These are phyloP conservation scores for Spisula solida DNA, from an alignment of 2,888 invertebrate species.

Conservation along the genomic window DNA sequence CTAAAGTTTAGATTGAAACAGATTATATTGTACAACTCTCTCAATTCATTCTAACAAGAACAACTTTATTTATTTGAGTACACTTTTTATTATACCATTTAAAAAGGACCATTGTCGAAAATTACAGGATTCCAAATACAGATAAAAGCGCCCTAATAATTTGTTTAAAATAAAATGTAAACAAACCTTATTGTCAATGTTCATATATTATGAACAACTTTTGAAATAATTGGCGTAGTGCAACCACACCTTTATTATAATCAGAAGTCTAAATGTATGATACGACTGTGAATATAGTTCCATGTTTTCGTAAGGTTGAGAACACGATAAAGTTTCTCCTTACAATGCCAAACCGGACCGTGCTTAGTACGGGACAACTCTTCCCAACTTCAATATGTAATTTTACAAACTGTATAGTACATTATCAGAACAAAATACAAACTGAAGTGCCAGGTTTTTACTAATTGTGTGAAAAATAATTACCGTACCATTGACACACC, in stretches of 20 bases:
- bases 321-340: neutral
- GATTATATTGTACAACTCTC: neutral
- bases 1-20: neutral
- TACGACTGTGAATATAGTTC: neutral
- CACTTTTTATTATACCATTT: neutral
- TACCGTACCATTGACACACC: neutral
- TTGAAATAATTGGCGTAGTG: too few species aligned
- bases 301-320: neutral
- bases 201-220: too few species aligned
- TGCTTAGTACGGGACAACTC: neutral
- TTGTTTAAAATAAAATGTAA: too few species aligned
- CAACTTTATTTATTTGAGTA: neutral
- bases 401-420: neutral
- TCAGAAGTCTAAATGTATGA: too few species aligned
- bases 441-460: neutral
- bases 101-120: neutral
- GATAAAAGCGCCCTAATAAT: neutral
- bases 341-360: neutral
- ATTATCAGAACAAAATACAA: neutral
- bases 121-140: neutral
- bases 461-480: neutral
- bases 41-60: neutral
- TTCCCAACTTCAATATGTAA: neutral
- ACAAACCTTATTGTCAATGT: too few species aligned
- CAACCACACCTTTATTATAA: too few species aligned